Percentiles rank a stretch among this genome's conserved stretches.
Evolutionary conservation across 2,113 vertebrate genomes (phyloP).

Genomic region (Cyprinodon brontotheroides): DNA sequence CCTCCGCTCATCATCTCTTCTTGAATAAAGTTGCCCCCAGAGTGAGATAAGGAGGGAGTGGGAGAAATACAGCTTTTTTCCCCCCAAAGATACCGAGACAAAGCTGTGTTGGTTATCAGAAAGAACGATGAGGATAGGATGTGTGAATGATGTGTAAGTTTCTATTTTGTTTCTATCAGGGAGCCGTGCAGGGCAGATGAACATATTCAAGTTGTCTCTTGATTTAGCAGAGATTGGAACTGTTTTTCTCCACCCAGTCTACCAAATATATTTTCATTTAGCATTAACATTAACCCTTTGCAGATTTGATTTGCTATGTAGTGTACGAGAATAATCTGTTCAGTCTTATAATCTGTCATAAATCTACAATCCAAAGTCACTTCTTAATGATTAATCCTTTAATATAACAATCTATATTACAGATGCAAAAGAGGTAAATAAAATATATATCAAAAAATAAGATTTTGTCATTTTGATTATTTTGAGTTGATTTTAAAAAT

Average conservation of each 20-base stretch:
- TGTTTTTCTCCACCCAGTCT: slow-evolving; percentile 34
- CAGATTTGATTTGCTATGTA: slow-evolving; percentile 41
- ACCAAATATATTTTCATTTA: slow-evolving; percentile 37
- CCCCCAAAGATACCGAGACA: slow-evolving; percentile 21
- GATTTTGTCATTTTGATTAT: neutral
- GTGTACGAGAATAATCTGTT: neutral
- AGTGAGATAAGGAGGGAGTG: slow-evolving; percentile 41
- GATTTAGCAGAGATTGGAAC: slow-evolving; percentile 36
- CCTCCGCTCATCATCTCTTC: slow-evolving; percentile 56
- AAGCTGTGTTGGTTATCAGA: slow-evolving; percentile 39
- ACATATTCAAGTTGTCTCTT: slow-evolving; percentile 34
- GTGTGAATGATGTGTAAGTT: slow-evolving; percentile 9
- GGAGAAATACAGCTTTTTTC: slow-evolving; percentile 7
- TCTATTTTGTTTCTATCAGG: slow-evolving; percentile 5
- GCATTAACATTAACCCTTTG: slow-evolving; percentile 50
- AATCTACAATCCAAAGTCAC: neutral
- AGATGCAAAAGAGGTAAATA: neutral
- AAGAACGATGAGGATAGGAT: slow-evolving; percentile 17
- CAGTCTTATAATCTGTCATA: neutral
- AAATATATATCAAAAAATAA: neutral
- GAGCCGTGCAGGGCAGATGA: neutral
- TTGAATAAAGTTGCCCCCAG: slow-evolving; percentile 65
- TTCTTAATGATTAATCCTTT: neutral
- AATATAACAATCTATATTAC: neutral
- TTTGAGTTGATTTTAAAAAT: neutral